phyloP scores from a whole-genome alignment of 2,113 vertebrate genomes.

The Euleptes europaea region DNA sequence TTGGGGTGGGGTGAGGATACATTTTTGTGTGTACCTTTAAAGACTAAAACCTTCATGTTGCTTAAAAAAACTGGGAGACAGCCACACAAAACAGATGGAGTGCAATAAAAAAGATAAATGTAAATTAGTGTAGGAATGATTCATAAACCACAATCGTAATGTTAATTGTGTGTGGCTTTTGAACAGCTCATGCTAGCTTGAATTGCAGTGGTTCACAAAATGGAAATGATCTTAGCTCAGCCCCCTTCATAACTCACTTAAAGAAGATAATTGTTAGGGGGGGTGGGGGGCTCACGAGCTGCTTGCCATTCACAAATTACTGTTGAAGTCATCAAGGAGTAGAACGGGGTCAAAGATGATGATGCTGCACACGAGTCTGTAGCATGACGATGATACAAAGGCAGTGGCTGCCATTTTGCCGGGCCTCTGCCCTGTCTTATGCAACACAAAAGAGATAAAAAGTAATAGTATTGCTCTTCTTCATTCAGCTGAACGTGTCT shows the following conservation, averaged over 20 bases:
- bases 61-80: not conserved
- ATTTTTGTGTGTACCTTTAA: not conserved
- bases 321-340: not conserved
- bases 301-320: not conserved
- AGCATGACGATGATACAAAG: not conserved
- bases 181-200: not conserved
- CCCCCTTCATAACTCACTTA: not conserved
- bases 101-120: not conserved
- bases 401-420: not conserved
- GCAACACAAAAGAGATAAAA: not conserved
- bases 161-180: not conserved
- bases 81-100: not conserved
- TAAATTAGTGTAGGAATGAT: not conserved
- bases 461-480: not conserved
- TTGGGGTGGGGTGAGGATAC: not conserved
- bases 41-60: not conserved
- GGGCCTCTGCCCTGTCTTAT: not conserved
- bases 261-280: not conserved
- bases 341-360: not conserved
- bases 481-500: not conserved
- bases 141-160: too few species aligned
- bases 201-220: not conserved
- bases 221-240: not conserved
- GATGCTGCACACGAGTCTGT: not conserved
- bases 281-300: not conserved